Evolutionary conservation across 2,797 vertebrate genomes (phyloP).

Genomic region (Spinus pinus): DNA sequence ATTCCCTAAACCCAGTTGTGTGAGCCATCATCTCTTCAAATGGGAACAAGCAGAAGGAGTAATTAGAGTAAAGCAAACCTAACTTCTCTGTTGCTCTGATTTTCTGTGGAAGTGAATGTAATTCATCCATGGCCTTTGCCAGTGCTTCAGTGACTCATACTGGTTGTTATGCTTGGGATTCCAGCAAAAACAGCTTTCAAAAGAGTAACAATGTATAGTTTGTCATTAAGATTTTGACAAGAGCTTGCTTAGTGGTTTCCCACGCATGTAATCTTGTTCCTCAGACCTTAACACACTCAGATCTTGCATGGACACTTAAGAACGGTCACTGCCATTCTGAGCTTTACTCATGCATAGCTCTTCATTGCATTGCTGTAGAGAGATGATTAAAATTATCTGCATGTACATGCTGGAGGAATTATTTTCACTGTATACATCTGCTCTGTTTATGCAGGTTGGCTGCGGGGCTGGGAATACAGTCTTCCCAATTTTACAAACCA

Average conservation of each 20-base stretch:
- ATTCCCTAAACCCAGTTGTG: not conserved
- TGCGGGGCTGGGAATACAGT: slow-evolving; percentile 98
- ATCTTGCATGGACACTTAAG: not conserved
- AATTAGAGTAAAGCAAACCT: not conserved
- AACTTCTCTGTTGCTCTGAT: not conserved
- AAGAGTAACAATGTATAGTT: not conserved
- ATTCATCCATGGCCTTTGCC: not conserved
- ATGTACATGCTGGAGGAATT: not conserved
- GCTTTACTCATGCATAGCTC: not conserved
- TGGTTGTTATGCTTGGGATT: slow-evolving; percentile 12
- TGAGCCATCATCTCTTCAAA: not conserved
- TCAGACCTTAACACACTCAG: not conserved
- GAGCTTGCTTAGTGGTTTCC: not conserved
- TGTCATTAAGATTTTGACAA: not conserved
- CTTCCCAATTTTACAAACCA: slow-evolving; percentile 96
- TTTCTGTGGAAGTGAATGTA: not conserved
- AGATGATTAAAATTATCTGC: not conserved
- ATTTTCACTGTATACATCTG: not conserved
- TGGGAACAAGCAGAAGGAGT: not conserved
- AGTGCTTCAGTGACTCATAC: not conserved
- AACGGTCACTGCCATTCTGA: not conserved
- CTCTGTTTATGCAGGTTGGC: slow-evolving; percentile 84
- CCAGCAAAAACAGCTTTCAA: not conserved
- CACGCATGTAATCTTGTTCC: not conserved
- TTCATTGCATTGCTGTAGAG: not conserved